Conservation (phyloP, 2,888 invertebrate species). For the Muscina levida region DNA sequence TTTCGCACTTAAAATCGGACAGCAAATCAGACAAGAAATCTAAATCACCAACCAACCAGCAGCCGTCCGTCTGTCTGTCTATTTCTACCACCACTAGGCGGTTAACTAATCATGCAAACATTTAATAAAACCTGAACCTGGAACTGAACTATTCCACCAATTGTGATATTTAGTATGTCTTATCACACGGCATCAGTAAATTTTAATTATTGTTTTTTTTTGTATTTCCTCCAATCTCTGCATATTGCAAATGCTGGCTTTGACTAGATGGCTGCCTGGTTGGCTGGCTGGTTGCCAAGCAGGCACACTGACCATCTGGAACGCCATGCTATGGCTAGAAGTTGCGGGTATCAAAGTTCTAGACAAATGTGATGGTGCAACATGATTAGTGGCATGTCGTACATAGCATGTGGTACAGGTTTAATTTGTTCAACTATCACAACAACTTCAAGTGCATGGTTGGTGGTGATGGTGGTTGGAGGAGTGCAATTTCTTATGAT, state of each 20-base stretch:
- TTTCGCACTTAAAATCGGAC: conserved; percentile 53
- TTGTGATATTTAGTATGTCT: not conserved
- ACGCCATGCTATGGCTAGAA: too few species aligned
- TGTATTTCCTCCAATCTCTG: not conserved
- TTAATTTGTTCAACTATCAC: conserved; percentile 32
- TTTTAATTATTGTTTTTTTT: conserved; percentile 58
- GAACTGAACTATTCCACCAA: not conserved
- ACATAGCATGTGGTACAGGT: conserved; percentile 59
- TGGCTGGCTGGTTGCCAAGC: too few species aligned
- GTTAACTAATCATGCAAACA: not conserved
- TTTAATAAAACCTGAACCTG: conserved; percentile 14
- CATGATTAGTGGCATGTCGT: conserved; percentile 61
- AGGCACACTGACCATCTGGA: too few species aligned
- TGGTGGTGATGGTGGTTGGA: conserved; percentile 26
- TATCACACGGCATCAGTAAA: conserved; percentile 16
- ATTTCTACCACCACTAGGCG: not conserved
- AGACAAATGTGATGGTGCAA: conserved; percentile 45
- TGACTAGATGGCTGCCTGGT: not conserved
- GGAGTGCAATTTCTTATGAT: not conserved
- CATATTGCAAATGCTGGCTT: not conserved
- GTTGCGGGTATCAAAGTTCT: conserved; percentile 27
- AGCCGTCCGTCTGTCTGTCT: not conserved
- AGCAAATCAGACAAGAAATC: conserved; percentile 14
- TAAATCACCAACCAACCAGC: conserved; percentile 13
- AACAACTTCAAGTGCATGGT: conserved; percentile 14